phyloP scores from a whole-genome alignment of 2,888 invertebrate species.

The Reticulitermes lucifugus region DNA sequence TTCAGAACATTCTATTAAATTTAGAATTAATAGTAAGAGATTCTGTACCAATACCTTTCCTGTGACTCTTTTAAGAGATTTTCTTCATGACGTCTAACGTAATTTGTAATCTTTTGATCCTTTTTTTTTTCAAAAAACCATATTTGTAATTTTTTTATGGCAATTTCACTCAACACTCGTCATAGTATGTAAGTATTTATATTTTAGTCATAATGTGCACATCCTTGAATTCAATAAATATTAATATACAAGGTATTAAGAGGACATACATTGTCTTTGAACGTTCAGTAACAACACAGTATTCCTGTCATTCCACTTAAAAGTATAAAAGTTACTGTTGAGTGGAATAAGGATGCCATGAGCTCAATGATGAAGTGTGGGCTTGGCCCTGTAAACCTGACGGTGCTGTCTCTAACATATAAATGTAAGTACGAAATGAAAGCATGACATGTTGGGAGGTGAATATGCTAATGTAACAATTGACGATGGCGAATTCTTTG shows the following conservation, averaged over 20 bases:
- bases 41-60: too few relatives aligned
- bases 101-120: too few relatives aligned
- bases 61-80: too few relatives aligned
- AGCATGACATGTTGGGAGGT: constrained; percentile 13
- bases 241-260: constrained; percentile 29
- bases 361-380: constrained; percentile 5
- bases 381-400: not conserved
- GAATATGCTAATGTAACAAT: not conserved
- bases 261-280: not conserved
- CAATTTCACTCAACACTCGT: not conserved
- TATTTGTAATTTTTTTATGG: not conserved
- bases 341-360: not conserved
- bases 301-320: not conserved
- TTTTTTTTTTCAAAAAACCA: not conserved
- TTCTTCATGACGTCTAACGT: not conserved
- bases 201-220: constrained; percentile 19
- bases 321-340: constrained; percentile 7
- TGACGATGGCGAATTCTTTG: constrained; percentile 34
- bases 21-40: not conserved
- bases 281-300: constrained; percentile 11
- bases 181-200: not conserved
- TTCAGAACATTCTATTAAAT: not conserved
- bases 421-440: constrained; percentile 1
- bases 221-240: constrained; percentile 35
- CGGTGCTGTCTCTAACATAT: constrained; percentile 7